A percentile compares a stretch with the other conserved stretches of the same genome.
These are phyloP conservation scores for Galemys pyrenaicus DNA, from an alignment of 2,113 vertebrate species.

Conservation along the genomic window DNA sequence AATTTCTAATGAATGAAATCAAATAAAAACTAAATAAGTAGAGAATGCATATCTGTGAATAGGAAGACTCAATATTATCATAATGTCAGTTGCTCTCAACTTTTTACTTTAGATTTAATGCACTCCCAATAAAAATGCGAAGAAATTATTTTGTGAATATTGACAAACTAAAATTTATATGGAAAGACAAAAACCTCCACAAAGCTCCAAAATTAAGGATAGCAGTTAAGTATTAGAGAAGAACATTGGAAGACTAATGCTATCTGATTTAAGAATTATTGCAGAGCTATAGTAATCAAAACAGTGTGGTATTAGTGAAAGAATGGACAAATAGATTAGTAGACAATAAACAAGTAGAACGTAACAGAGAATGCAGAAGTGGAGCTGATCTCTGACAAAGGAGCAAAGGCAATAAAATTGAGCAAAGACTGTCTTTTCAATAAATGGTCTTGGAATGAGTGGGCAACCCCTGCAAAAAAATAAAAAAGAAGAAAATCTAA, in stretches of 20 bases:
- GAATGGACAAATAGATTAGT: not conserved
- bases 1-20: not conserved
- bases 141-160: not conserved
- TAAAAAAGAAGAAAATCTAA: not conserved
- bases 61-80: not conserved
- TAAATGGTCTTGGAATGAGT: not conserved
- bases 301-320: not conserved
- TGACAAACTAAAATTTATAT: not conserved
- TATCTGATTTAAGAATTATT: constrained; percentile 1
- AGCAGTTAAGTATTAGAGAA: not conserved
- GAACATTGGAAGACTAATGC: not conserved
- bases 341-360: too few relatives aligned
- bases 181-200: not conserved
- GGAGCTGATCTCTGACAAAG: not conserved
- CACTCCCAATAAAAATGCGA: not conserved
- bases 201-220: not conserved
- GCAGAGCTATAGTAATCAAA: not conserved
- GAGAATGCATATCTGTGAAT: not conserved
- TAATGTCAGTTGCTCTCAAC: not conserved
- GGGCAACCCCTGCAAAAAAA: not conserved
- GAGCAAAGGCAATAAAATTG: not conserved
- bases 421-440: not conserved
- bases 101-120: not conserved
- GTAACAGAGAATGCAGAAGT: not conserved
- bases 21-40: not conserved